Conservation (phyloP, 2,888 invertebrate genomes). For the Osmoderma eremita region DNA sequence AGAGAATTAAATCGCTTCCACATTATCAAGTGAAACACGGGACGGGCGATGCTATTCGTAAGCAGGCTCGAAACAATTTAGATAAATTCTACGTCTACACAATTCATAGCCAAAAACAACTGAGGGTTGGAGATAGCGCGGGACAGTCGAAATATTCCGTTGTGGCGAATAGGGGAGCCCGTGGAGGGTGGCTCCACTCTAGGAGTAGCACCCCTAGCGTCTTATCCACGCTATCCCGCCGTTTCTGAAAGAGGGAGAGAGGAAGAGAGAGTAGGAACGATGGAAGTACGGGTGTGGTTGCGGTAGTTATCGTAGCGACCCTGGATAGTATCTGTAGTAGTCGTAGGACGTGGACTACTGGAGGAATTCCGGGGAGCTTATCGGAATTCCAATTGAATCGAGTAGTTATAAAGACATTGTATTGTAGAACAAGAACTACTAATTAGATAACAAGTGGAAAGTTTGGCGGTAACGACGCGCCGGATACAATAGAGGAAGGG, state of each 20-base stretch:
- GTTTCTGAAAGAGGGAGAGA: slow-evolving; percentile 28
- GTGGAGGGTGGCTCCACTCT: slow-evolving; percentile 13
- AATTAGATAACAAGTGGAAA: slow-evolving; percentile 61
- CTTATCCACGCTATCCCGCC: slow-evolving; percentile 8
- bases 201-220: slow-evolving; percentile 44
- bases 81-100: slow-evolving; percentile 58
- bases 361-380: slow-evolving; percentile 59
- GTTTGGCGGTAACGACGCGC: slow-evolving; percentile 51
- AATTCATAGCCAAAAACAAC: slow-evolving; percentile 55
- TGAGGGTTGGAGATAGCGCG: slow-evolving; percentile 50
- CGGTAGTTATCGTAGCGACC: slow-evolving; percentile 28
- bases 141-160: slow-evolving; percentile 49
- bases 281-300: slow-evolving; percentile 27
- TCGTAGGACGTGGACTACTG: slow-evolving; percentile 48
- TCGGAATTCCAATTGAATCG: slow-evolving; percentile 62
- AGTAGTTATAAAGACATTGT: slow-evolving; percentile 61
- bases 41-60: slow-evolving; percentile 47
- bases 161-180: slow-evolving; percentile 34
- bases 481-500: slow-evolving; percentile 36
- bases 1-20: slow-evolving; percentile 43
- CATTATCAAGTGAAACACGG: slow-evolving; percentile 46
- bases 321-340: slow-evolving; percentile 21
- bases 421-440: slow-evolving; percentile 60
- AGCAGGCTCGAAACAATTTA: slow-evolving; percentile 56
- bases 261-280: slow-evolving; percentile 32